phyloP scores from a whole-genome alignment of 2,888 invertebrate species.

The Zygaena filipendulae region DNA sequence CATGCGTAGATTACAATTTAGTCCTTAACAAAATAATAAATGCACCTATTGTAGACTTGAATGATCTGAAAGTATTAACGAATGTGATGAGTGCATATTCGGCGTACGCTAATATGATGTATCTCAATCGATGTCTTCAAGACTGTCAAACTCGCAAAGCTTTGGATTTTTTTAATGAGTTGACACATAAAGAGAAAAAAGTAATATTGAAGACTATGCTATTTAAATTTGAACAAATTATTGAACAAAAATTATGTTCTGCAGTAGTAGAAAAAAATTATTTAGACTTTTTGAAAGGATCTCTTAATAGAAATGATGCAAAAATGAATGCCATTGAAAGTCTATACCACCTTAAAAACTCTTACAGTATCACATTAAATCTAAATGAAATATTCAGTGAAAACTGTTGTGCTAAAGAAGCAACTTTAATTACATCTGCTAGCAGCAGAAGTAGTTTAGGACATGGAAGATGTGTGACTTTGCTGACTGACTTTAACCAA shows the following conservation, averaged over 20 bases:
- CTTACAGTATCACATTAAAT: slow-evolving; percentile 31
- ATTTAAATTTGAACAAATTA: slow-evolving; percentile 50
- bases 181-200: slow-evolving; percentile 33
- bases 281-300: slow-evolving; percentile 55
- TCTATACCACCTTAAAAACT: slow-evolving; percentile 51
- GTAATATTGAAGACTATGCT: slow-evolving; percentile 36
- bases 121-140: slow-evolving; percentile 44
- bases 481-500: slow-evolving; percentile 29
- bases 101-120: slow-evolving; percentile 40
- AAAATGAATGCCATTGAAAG: slow-evolving; percentile 39
- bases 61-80: slow-evolving; percentile 44
- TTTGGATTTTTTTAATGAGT: slow-evolving; percentile 37
- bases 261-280: slow-evolving; percentile 44
- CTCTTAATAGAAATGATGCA: slow-evolving; percentile 29
- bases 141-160: slow-evolving; percentile 45
- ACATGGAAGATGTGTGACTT: slow-evolving; percentile 30
- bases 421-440: too few relatives aligned
- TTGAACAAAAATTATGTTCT: slow-evolving; percentile 27
- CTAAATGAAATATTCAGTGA: slow-evolving; percentile 41
- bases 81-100: slow-evolving; percentile 34
- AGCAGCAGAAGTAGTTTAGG: slow-evolving; percentile 29
- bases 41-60: slow-evolving; percentile 32
- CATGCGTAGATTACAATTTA: slow-evolving; percentile 43
- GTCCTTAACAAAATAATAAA: slow-evolving; percentile 48
- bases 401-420: slow-evolving; percentile 24